These are phyloP conservation scores for Carlito syrichta DNA, from an alignment of 2,113 vertebrate species.

Conservation along the genomic window DNA sequence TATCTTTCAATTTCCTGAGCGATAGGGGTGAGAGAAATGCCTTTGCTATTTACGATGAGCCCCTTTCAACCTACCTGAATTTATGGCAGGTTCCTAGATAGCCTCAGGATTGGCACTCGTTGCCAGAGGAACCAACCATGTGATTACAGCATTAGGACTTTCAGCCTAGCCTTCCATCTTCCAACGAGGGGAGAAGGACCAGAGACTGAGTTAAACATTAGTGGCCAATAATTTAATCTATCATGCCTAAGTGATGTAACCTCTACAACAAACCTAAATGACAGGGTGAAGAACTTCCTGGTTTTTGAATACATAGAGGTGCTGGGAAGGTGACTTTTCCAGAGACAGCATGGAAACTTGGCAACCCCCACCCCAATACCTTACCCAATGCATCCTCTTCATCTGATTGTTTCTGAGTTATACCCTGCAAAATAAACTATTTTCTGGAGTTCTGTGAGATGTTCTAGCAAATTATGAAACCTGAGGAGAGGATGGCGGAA, in stretches of 20 bases:
- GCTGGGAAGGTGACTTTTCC: background rate
- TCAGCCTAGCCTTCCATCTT: background rate
- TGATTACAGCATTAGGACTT: background rate
- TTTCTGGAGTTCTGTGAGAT: background rate
- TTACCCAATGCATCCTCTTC: background rate
- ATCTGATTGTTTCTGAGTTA: background rate
- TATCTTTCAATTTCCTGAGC: background rate
- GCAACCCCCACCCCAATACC: fast-evolving
- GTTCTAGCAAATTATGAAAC: background rate
- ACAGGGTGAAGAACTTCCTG: background rate
- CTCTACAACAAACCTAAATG: background rate
- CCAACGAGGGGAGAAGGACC: background rate
- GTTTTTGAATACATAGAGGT: background rate
- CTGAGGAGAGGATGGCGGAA: too few species aligned
- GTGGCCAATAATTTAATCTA: background rate
- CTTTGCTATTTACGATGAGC: background rate
- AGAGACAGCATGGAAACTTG: background rate
- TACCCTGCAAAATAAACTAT: background rate
- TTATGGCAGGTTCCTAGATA: background rate
- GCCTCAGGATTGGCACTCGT: background rate
- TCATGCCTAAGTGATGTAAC: background rate
- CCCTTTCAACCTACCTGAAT: background rate
- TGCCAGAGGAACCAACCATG: background rate
- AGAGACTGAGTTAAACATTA: background rate
- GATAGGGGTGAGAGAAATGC: background rate